These are phyloP conservation scores for Leptoteleia sp. DNA, from an alignment of 1,140 invertebrate genomes.

Conservation along the genomic window DNA sequence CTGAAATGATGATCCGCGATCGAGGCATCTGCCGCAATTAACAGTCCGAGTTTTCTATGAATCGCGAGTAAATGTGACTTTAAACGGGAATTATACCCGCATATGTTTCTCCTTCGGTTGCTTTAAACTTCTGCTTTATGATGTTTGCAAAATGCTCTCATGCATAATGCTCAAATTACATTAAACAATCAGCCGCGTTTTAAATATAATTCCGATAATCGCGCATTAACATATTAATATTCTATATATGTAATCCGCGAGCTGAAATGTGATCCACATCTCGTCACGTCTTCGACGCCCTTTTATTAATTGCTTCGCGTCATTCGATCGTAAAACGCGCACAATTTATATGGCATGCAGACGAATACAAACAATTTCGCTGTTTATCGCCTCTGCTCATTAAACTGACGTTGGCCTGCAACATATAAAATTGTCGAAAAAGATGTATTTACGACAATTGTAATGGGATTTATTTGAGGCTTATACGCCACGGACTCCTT, in stretches of 20 bases:
- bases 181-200: slow-evolving; percentile 4
- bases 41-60: slow-evolving; percentile 51
- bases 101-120: slow-evolving; percentile 25
- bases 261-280: slow-evolving; percentile 12
- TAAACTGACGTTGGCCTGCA: slow-evolving; percentile 17
- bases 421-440: slow-evolving; percentile 51
- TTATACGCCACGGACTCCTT: slow-evolving; percentile 34
- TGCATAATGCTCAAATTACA: slow-evolving; percentile 9
- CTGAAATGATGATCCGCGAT: slow-evolving; percentile 42
- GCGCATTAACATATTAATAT: slow-evolving; percentile 8
- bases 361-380: slow-evolving; percentile 26
- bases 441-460: slow-evolving; percentile 43
- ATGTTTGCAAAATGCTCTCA: neutral
- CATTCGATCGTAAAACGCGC: slow-evolving; percentile 23
- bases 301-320: slow-evolving; percentile 43
- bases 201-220: slow-evolving; percentile 10
- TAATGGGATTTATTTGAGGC: slow-evolving; percentile 34
- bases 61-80: slow-evolving; percentile 34
- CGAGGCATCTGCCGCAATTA: slow-evolving; percentile 45
- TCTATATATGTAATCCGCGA: neutral
- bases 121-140: slow-evolving; percentile 21
- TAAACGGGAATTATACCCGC: slow-evolving; percentile 50
- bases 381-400: slow-evolving; percentile 31
- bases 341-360: slow-evolving; percentile 20
- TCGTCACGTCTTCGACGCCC: slow-evolving; percentile 4